Percentiles rank a stretch among this genome's conserved stretches.
phyloP scores from a whole-genome alignment of 1,140 invertebrate species.

The Globodera rostochiensis region DNA sequence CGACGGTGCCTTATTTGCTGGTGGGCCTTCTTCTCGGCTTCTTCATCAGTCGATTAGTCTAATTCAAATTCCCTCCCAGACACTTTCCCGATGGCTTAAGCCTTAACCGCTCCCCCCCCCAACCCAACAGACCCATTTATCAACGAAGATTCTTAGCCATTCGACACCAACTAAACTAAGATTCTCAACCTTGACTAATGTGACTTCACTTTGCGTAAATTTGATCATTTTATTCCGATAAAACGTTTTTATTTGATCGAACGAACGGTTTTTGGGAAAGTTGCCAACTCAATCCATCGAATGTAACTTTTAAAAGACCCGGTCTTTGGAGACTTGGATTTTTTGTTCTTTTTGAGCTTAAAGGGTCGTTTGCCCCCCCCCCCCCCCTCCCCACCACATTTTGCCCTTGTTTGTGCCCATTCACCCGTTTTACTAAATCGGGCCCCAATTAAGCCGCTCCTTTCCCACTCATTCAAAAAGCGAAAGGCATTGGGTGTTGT shows the following conservation, averaged over 20 bases:
- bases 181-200: too few species aligned
- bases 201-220: too few species aligned
- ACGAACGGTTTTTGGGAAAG: too few species aligned
- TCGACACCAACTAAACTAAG: too few species aligned
- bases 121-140: too few species aligned
- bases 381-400: background rate
- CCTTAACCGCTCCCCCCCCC: too few species aligned
- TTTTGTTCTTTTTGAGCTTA: background rate
- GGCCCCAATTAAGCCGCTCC: conserved; percentile 25
- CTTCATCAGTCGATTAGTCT: conserved; percentile 24
- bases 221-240: too few species aligned
- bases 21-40: conserved; percentile 33
- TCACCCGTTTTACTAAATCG: conserved; percentile 21
- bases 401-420: conserved; percentile 29
- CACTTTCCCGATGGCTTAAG: background rate
- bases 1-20: conserved; percentile 24
- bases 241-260: too few species aligned
- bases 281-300: too few species aligned
- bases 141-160: too few species aligned
- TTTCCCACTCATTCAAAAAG: conserved; percentile 19
- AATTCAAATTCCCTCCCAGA: background rate
- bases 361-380: background rate
- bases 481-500: background rate
- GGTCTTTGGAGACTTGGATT: background rate
- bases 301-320: background rate